Evolutionary conservation across 2,113 vertebrate genomes (phyloP), one percentile per base, ranked within the genome.

Genomic region (Sisor rabdophorus): DNA sequence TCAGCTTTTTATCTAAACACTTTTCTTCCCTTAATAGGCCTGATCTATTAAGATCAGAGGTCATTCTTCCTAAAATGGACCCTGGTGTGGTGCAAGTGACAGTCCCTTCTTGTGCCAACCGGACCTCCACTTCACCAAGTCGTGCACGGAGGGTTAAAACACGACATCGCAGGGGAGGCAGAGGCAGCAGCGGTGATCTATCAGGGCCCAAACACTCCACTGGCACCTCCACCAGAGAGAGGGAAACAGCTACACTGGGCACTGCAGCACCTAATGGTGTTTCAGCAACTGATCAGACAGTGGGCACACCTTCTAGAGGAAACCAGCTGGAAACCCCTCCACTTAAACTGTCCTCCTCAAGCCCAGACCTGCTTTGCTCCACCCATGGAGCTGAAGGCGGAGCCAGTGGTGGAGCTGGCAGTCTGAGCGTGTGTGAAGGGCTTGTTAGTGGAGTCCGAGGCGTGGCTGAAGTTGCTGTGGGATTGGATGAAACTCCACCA

Each of bases 11-110:
- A 9, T 30, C 16, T 67, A 24, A 67, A 68, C 4, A 28, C 44
- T 44, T 73, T 65, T 72, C 7, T 36, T 19, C 2, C 63, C 50
- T 81, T 56, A 65, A 28, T 83, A 98, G 96, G 86, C 96, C 96
- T 13, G 96, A 98, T 81, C 90, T 98, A 59, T 89, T 98, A 63
- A 96, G 96, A 87, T 95, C 95, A 0, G 96, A 98, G 81, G 92
- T 96, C 76, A 94, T 95, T 84, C 91, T 96, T 26, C 95, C 95
- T 67, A 96, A 95, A 85, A 89, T 96, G 87, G 96, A 98, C 81
- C 94, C 95, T 0, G 93, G 93, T 74, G 91, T 95, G 89, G 93
- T 92, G 4, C 95, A 95, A 85, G 94, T 96, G 60, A 93, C 95
- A n/a, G 94, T 96, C 68, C 93, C 95, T 0, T 88, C 93, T 22